These are phyloP conservation scores for Trachelipus rathkii DNA, from an alignment of 1,140 invertebrate genomes.

Conservation along the genomic window DNA sequence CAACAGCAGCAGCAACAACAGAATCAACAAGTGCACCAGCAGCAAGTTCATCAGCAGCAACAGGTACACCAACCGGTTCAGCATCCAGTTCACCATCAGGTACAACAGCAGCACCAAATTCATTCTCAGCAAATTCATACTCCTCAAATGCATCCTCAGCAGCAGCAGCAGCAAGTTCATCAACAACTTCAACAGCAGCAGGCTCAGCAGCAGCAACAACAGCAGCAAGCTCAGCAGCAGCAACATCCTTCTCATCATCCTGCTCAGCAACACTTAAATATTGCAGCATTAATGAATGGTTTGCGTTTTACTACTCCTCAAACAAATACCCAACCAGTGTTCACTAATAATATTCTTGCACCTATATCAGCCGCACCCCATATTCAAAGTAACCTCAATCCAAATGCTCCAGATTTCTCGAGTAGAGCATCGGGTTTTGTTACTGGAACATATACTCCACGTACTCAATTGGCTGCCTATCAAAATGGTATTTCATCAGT, in stretches of 20 bases:
- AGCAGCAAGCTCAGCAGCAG: slow-evolving; percentile 37
- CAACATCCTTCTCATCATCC: slow-evolving; percentile 18
- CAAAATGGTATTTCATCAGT: slow-evolving; percentile 40
- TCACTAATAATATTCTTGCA: slow-evolving; percentile 41
- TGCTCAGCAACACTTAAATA: slow-evolving; percentile 32
- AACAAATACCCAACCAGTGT: slow-evolving; percentile 43
- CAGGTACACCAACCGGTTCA: slow-evolving; percentile 21
- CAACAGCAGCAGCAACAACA: slow-evolving; percentile 26
- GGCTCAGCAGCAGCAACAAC: slow-evolving; percentile 36
- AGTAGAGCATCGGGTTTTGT: slow-evolving; percentile 40
- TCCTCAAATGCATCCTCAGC: slow-evolving; percentile 19
- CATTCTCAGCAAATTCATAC: slow-evolving; percentile 25
- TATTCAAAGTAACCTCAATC: slow-evolving; percentile 44
- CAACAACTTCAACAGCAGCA: slow-evolving; percentile 30
- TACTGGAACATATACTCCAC: slow-evolving; percentile 37
- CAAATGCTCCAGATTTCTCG: slow-evolving; percentile 45
- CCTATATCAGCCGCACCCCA: slow-evolving; percentile 43
- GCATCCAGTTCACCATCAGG: slow-evolving; percentile 22
- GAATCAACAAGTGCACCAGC: slow-evolving; percentile 19
- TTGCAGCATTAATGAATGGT: slow-evolving; percentile 41
- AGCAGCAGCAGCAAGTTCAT: slow-evolving; percentile 34
- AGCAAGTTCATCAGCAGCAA: slow-evolving; percentile 23
- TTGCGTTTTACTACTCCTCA: slow-evolving; percentile 44
- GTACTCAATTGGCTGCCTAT: slow-evolving; percentile 38
- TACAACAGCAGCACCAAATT: slow-evolving; percentile 27